Evolutionary conservation across 2,797 vertebrate species (phyloP).

Genomic region (Lateolabrax maculatus): DNA sequence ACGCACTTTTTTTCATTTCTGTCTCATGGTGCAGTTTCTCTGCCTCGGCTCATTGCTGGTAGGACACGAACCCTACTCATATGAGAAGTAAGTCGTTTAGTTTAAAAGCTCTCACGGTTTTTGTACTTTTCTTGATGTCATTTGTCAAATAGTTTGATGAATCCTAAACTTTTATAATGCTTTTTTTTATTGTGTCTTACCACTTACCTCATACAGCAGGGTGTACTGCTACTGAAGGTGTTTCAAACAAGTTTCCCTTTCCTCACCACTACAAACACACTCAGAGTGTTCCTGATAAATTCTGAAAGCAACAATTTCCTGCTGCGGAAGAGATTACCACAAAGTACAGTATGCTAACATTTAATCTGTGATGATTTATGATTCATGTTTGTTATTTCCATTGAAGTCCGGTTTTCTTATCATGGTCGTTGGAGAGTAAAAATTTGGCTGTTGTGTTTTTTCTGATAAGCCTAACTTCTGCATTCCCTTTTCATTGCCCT

Average conservation of each 20-base stretch:
- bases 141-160: constrained; percentile 62
- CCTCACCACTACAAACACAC: constrained; percentile 10
- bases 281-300: constrained; percentile 53
- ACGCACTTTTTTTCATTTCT: constrained; percentile 71
- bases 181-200: constrained; percentile 14
- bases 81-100: constrained; percentile 51
- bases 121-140: constrained; percentile 65
- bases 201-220: constrained; percentile 10
- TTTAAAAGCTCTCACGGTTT: constrained; percentile 45
- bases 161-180: constrained; percentile 44
- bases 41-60: constrained; percentile 59
- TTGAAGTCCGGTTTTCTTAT: constrained; percentile 74
- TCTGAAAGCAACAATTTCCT: constrained; percentile 58
- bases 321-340: constrained; percentile 54
- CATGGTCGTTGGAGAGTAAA: constrained; percentile 50
- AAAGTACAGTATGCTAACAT: constrained; percentile 65
- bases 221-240: constrained; percentile 27
- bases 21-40: constrained; percentile 55
- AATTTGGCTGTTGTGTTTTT: constrained; percentile 63
- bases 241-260: constrained; percentile 17
- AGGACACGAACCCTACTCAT: constrained; percentile 55
- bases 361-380: constrained; percentile 78
- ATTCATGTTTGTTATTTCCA: constrained; percentile 75
- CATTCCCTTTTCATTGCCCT: constrained; percentile 72
- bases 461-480: constrained; percentile 76